These are phyloP conservation scores for Labeo catla DNA, from an alignment of 2,113 vertebrate species.

Conservation along the genomic window DNA sequence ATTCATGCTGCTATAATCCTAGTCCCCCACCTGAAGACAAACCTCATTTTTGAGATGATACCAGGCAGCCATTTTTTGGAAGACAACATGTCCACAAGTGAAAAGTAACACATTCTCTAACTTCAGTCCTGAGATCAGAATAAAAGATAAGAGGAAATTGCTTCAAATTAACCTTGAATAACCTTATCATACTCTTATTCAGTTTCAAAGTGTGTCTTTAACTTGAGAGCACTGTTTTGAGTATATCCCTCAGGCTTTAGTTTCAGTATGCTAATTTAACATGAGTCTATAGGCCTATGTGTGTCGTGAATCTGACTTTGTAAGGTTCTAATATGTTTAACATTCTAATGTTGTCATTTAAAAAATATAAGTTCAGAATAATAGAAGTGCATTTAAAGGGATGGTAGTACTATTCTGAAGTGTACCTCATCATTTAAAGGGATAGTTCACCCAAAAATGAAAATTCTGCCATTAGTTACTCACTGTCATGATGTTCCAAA, in stretches of 20 bases:
- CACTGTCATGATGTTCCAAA: too few species aligned
- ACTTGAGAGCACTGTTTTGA: constrained; percentile 13
- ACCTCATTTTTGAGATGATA: constrained; percentile 32
- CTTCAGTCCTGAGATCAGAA: not conserved
- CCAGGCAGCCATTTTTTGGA: constrained; percentile 15
- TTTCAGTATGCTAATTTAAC: constrained; percentile 10
- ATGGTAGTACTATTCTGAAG: not conserved
- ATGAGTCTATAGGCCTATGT: not conserved
- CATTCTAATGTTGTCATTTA: not conserved
- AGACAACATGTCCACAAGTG: not conserved
- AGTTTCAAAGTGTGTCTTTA: constrained; percentile 30
- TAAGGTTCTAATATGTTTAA: not conserved
- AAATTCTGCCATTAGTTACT: too few species aligned
- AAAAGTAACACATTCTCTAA: constrained; percentile 19
- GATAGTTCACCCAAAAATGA: too few species aligned
- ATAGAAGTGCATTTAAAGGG: not conserved
- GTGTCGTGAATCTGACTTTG: constrained; percentile 7
- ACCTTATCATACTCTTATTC: constrained; percentile 19
- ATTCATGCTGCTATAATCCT: constrained; percentile 46
- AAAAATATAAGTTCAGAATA: too few species aligned
- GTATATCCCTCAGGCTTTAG: constrained; percentile 16
- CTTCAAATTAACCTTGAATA: constrained; percentile 28
- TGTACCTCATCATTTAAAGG: not conserved
- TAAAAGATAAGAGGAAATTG: constrained; percentile 14
- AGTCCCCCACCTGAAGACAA: not conserved